phyloP scores from a whole-genome alignment of 2,797 vertebrate species.

The Phaenicophaeus curvirostris region DNA sequence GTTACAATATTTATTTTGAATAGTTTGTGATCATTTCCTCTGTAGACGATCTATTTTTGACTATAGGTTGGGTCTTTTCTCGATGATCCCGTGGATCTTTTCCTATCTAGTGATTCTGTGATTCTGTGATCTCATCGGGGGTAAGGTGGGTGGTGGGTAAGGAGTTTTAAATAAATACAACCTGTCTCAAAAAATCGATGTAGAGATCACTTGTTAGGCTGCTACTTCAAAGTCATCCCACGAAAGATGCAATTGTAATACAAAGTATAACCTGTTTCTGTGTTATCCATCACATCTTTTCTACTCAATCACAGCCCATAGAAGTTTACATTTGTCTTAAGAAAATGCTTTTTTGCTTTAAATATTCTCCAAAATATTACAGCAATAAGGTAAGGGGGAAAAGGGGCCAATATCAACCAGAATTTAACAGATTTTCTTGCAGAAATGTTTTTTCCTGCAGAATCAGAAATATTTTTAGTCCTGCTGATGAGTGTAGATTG shows the following conservation, averaged over 20 bases:
- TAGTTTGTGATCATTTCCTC: neutral
- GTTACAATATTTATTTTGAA: neutral
- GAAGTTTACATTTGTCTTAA: neutral
- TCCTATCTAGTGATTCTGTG: too few relatives aligned
- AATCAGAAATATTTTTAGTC: neutral
- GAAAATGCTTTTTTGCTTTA: neutral
- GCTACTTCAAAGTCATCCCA: neutral
- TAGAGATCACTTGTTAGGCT: neutral
- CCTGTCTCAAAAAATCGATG: neutral
- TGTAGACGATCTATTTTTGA: neutral
- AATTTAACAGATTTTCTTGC: neutral
- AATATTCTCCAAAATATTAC: neutral
- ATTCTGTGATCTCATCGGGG: too few relatives aligned
- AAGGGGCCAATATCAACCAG: neutral
- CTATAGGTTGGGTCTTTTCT: neutral
- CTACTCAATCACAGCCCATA: neutral
- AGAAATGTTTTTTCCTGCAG: neutral
- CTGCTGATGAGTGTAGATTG: neutral
- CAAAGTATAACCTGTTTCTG: neutral
- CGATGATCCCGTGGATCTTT: neutral
- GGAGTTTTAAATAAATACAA: neutral
- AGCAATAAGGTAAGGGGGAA: neutral
- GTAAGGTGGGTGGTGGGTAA: too few relatives aligned
- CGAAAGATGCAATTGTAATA: neutral
- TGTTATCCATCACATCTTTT: neutral